These are phyloP conservation scores for Drosophila silvestris DNA, from an alignment of 2,888 invertebrate species.

Conservation along the genomic window DNA sequence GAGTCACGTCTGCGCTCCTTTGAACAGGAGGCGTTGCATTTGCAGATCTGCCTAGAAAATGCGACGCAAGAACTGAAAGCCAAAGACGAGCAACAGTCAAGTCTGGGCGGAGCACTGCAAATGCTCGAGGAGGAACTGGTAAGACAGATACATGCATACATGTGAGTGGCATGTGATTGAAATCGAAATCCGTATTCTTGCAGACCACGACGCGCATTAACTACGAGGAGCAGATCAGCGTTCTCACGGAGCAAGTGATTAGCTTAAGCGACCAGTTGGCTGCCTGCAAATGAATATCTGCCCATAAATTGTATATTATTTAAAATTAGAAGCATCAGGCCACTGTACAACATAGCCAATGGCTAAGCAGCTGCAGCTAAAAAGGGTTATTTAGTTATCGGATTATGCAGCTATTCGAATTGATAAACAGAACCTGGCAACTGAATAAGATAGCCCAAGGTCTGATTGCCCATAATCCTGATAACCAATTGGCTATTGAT, in stretches of 20 bases:
- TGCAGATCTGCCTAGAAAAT: conserved; percentile 86
- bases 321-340: conserved; percentile 30
- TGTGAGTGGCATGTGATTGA: neutral
- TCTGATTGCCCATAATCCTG: neutral
- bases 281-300: conserved; percentile 80
- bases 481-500: conserved; percentile 1
- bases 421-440: neutral
- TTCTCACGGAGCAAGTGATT: conserved; percentile 88
- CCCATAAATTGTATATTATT: conserved; percentile 55
- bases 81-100: conserved; percentile 87
- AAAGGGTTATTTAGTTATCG: conserved; percentile 14
- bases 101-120: conserved; percentile 85
- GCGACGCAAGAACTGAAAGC: conserved; percentile 86
- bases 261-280: conserved; percentile 93
- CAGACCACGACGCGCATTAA: conserved; percentile 87
- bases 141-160: conserved; percentile 12
- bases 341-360: conserved; percentile 5
- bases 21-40: conserved; percentile 85
- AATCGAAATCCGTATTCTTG: conserved; percentile 3
- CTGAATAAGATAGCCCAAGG: neutral
- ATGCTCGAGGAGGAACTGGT: conserved; percentile 89
- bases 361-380: conserved; percentile 10
- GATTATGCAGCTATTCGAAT: neutral
- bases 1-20: conserved; percentile 83
- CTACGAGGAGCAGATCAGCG: conserved; percentile 89